These are phyloP conservation scores for Bucorvus abyssinicus DNA, from an alignment of 2,797 vertebrate species.

Conservation along the genomic window DNA sequence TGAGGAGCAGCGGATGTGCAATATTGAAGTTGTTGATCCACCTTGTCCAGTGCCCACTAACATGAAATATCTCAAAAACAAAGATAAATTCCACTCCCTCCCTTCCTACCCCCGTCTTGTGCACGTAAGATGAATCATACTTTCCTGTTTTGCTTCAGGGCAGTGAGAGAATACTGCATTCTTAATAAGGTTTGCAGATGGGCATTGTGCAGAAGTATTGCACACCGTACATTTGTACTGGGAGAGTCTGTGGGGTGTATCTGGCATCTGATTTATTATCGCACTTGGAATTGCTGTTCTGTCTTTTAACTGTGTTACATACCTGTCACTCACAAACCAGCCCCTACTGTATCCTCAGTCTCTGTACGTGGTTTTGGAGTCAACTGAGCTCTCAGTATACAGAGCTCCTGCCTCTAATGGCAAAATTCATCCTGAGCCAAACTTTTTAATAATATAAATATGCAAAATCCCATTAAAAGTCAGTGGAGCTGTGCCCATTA, in stretches of 20 bases:
- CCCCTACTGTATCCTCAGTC: not conserved
- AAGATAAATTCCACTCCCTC: not conserved
- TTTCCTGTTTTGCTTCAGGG: not conserved
- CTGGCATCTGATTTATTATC: not conserved
- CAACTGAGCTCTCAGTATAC: not conserved
- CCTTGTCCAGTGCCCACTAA: not conserved
- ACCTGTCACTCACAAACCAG: not conserved
- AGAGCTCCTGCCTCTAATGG: not conserved
- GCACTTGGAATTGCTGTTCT: not conserved
- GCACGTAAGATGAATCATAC: not conserved
- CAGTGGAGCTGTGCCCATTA: not conserved
- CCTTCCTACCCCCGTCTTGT: not conserved
- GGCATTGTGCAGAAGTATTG: not conserved
- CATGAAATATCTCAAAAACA: not conserved
- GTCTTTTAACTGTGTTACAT: not conserved
- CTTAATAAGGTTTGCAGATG: not conserved
- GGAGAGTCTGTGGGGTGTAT: not conserved
- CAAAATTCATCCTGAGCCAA: not conserved
- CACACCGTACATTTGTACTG: not conserved
- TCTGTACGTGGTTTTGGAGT: not conserved
- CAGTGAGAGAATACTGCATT: not conserved
- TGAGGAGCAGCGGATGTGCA: not conserved
- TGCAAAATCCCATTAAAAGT: not conserved
- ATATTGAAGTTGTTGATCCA: not conserved
- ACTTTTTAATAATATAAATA: not conserved